phyloP scores from a whole-genome alignment of 2,797 vertebrate species.

The Acanthis flammea region DNA sequence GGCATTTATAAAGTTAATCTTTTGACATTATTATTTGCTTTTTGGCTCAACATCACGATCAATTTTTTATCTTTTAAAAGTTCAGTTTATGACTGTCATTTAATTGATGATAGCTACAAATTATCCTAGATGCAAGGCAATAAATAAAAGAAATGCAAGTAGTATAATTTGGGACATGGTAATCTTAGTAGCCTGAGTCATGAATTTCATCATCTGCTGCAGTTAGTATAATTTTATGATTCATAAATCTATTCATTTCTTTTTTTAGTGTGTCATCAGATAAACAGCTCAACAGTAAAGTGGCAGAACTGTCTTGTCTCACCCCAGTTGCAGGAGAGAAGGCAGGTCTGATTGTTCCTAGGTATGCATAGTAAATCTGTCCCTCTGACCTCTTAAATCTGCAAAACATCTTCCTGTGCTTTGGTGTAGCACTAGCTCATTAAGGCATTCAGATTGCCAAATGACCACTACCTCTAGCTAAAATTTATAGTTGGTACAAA shows the following conservation, averaged over 20 bases:
- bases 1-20: slow-evolving; percentile 11
- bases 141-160: slow-evolving; percentile 52
- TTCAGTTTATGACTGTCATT: slow-evolving; percentile 36
- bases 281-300: slow-evolving; percentile 18
- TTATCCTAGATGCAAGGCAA: slow-evolving; percentile 36
- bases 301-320: slow-evolving; percentile 2
- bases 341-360: neutral
- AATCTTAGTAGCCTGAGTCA: slow-evolving; percentile 69
- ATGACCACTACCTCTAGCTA: neutral
- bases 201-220: slow-evolving; percentile 56
- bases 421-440: neutral
- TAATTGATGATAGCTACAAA: slow-evolving; percentile 49
- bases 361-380: neutral
- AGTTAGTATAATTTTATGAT: slow-evolving; percentile 59
- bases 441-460: neutral
- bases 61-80: slow-evolving; percentile 47
- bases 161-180: slow-evolving; percentile 48
- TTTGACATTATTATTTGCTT: slow-evolving; percentile 43
- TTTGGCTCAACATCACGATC: slow-evolving; percentile 30
- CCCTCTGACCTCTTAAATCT: neutral
- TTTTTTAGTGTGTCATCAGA: slow-evolving; percentile 53
- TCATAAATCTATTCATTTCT: slow-evolving; percentile 56
- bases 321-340: neutral
- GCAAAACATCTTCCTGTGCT: neutral
- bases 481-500: neutral